Percentiles rank a stretch among this genome's conserved stretches.
Conservation (phyloP, 2,888 invertebrate species). For the Habrosyne pyritoides region DNA sequence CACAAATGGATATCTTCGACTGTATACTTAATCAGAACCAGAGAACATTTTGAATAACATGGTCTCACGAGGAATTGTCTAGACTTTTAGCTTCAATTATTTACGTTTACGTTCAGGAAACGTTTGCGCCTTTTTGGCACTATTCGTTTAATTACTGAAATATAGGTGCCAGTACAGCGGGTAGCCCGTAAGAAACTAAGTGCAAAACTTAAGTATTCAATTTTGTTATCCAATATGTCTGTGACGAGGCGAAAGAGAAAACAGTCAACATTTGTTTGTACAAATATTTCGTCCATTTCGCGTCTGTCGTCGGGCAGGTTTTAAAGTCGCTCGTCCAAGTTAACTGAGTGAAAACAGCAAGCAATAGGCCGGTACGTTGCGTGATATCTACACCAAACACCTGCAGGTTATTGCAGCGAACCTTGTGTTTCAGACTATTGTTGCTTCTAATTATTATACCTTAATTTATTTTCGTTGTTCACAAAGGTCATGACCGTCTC, state of each 20-base stretch:
- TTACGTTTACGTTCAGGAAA: neutral
- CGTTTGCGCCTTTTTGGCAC: constrained; percentile 11
- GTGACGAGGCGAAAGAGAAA: constrained; percentile 63
- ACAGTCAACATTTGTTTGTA: constrained; percentile 63
- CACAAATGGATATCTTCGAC: constrained; percentile 27
- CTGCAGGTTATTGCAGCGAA: constrained; percentile 59
- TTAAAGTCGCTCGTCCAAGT: constrained; percentile 57
- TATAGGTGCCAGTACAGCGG: neutral
- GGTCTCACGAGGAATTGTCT: neutral
- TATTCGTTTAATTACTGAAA: constrained; percentile 9
- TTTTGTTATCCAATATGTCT: constrained; percentile 45
- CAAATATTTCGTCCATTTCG: constrained; percentile 72
- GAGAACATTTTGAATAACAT: neutral
- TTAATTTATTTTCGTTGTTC: constrained; percentile 55
- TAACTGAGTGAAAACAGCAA: constrained; percentile 68
- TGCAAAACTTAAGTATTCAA: constrained; percentile 9
- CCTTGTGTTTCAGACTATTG: constrained; percentile 59
- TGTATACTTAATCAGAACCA: neutral
- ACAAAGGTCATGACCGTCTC: constrained; percentile 66
- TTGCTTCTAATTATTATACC: constrained; percentile 48
- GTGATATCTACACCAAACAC: constrained; percentile 66
- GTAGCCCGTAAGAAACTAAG: constrained; percentile 1
- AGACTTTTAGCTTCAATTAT: neutral
- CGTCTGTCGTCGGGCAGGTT: constrained; percentile 59
- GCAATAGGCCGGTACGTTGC: constrained; percentile 56